Evolutionary conservation across 1,140 invertebrate genomes (phyloP).

Genomic region (Halictus rubicundus): DNA sequence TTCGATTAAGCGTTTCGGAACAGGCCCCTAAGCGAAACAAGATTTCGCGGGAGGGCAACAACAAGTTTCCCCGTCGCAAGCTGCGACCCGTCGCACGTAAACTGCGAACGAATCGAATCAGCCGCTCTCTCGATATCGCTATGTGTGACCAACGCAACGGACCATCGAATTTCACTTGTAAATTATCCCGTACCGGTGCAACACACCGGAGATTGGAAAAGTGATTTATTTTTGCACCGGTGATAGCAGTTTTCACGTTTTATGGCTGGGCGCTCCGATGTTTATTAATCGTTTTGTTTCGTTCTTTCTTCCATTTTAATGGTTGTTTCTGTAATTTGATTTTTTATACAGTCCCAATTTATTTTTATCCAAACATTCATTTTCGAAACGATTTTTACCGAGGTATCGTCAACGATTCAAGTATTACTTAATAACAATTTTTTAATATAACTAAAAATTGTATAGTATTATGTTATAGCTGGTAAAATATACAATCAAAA

Average conservation of each 20-base stretch:
- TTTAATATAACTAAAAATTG: too few species aligned
- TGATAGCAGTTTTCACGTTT: not conserved
- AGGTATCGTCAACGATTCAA: too few species aligned
- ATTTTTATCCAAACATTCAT: too few species aligned
- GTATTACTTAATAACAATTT: too few species aligned
- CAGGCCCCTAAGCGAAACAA: constrained; percentile 11
- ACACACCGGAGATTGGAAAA: constrained; percentile 5
- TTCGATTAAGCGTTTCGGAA: constrained; percentile 36
- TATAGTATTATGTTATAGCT: too few species aligned
- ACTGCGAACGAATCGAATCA: not conserved
- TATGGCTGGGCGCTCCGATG: not conserved
- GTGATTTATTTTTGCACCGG: constrained; percentile 1
- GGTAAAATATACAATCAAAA: too few species aligned
- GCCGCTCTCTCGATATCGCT: not conserved
- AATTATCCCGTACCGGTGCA: not conserved
- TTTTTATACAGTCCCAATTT: too few species aligned
- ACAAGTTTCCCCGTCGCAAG: not conserved
- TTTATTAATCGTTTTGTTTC: not conserved
- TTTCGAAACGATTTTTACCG: too few species aligned
- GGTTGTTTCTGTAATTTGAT: too few species aligned
- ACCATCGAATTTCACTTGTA: not conserved
- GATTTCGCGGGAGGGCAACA: not conserved
- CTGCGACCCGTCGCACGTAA: not conserved
- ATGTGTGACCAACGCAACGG: not conserved
- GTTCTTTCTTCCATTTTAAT: not conserved